phyloP scores from a whole-genome alignment of 1,140 invertebrate species.

The Drosophila virilis region DNA sequence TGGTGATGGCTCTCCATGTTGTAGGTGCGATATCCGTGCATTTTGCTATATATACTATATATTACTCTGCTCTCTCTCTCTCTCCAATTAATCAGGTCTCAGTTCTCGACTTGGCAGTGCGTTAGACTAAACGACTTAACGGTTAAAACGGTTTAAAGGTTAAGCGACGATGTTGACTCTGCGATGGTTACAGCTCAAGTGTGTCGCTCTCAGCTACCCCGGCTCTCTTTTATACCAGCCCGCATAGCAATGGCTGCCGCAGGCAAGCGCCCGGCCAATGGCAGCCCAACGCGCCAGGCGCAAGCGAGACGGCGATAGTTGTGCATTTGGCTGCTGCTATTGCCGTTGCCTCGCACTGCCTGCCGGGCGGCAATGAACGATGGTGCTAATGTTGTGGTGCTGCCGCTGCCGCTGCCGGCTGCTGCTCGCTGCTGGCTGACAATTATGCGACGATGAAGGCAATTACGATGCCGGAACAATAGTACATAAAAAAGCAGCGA shows the following conservation, averaged over 20 bases:
- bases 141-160: not conserved
- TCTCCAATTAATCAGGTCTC: not conserved
- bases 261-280: conserved; percentile 52
- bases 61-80: not conserved
- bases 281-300: conserved; percentile 3
- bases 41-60: conserved; percentile 31
- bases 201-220: conserved; percentile 69
- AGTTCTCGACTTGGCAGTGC: conserved; percentile 7
- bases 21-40: conserved; percentile 84
- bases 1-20: conserved; percentile 80
- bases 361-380: conserved; percentile 44
- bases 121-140: not conserved
- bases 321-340: conserved; percentile 24
- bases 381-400: conserved; percentile 69
- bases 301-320: conserved; percentile 44
- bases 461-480: conserved; percentile 80
- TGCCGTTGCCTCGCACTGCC: conserved; percentile 39
- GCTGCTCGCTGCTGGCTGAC: conserved; percentile 41
- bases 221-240: conserved; percentile 68
- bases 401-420: conserved; percentile 23
- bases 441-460: conserved; percentile 80
- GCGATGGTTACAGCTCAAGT: conserved; percentile 77
- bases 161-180: conserved; percentile 56
- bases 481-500: conserved; percentile 37
- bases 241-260: conserved; percentile 60